Conservation (phyloP, 2,113 vertebrate species). For the Nettapus auritus region DNA sequence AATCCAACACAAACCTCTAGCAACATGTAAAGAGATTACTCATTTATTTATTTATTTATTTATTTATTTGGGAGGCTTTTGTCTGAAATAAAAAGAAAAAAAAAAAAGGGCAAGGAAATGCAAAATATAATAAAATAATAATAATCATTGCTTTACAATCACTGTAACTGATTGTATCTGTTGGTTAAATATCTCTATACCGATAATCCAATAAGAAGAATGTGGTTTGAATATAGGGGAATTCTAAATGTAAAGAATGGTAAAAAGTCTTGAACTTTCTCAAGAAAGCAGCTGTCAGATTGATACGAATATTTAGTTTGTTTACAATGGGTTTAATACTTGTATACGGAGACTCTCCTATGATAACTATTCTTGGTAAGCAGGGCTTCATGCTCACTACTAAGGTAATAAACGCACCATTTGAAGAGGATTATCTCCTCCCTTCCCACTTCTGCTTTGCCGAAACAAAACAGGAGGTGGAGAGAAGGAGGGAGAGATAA, state of each 20-base stretch:
- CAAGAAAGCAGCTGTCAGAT: not conserved
- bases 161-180: not conserved
- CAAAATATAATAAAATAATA: fast-evolving
- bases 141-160: fast-evolving
- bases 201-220: not conserved
- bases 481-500: conserved; percentile 44
- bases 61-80: not conserved
- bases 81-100: not conserved
- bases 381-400: not conserved
- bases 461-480: not conserved
- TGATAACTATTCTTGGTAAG: not conserved
- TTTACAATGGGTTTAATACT: conserved; percentile 38
- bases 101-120: fast-evolving
- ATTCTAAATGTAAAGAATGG: not conserved
- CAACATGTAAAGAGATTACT: not conserved
- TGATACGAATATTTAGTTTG: not conserved
- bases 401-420: conserved; percentile 49
- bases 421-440: conserved; percentile 62
- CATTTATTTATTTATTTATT: not conserved
- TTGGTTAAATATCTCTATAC: not conserved
- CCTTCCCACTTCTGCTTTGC: conserved; percentile 14
- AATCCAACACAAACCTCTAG: not conserved
- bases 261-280: not conserved
- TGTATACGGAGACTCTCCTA: not conserved
- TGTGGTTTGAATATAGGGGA: not conserved